Base-by-base conservation (phyloP, 2,888 invertebrate genomes). In the Apomyelois bistriatella region DNA sequence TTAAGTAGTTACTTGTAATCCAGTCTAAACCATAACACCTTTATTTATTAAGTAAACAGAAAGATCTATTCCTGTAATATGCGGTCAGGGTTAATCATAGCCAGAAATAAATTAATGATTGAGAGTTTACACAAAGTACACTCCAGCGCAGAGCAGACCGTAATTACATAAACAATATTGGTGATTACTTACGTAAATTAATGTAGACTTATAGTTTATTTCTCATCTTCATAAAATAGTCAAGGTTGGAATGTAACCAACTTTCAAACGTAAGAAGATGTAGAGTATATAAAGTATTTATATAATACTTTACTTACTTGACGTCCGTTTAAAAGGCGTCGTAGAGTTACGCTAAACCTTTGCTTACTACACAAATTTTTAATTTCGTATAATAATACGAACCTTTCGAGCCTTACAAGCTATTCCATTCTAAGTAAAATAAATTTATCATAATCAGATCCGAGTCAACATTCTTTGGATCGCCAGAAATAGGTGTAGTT, bases 401-500 rank as follows among this genome's bases (percentile, higher is more conserved):
- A n/a, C n/a, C n/a, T n/a, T n/a, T n/a, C n/a, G 5, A 8, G 7
- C n/a, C 36, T n/a, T 12, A 12, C 48, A n/a, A 37, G 37, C 4
- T 37, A 22, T 6, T 49, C 38, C 10, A 49, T 28, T 13, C 9
- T 38, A 3, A 22, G 22, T 3, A 22, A 40, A 40, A 50, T 32
- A 41, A n/a, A 50, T 50, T 50, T 41, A 50, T 50, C 50, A 50
- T 41, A 50, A 54, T 52, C 55, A 58, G 53, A 57, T 52, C 53
- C 54, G 30, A 40, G 49, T 53, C 47, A 49, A 55, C 54, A 40
- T 49, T 43, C 32, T 41, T 54, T 57, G 50, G 51, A 37, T 53
- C 49, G 41, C 58, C 66, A 62, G 65, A 72, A 73, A 79, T 70
- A 74, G 69, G 70, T 66, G 60, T 64, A 63, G 61, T 61, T 68